Base-by-base conservation (phyloP, 2,113 vertebrate genomes). In the Cephalopterus ornatus region DNA sequence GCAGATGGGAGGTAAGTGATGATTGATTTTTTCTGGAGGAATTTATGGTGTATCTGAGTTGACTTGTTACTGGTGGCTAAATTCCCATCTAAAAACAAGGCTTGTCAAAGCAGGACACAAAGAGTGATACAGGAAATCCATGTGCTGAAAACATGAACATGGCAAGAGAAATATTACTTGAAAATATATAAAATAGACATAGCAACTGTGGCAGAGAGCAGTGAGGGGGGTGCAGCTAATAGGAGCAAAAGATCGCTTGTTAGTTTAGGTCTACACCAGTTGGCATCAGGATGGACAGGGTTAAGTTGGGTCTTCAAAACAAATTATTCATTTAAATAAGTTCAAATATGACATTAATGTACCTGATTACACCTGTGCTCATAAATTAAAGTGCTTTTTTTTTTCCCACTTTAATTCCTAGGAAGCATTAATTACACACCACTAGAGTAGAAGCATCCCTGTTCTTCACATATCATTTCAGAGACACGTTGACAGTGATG, bases 371-470 rank as follows among this genome's bases (percentile, higher is more conserved):
- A 93, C 41, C 17, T 85, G 59, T 33, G 68, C 39, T 76, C 37
- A 39, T 56, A 78, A 92, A 93, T 93, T 65, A 84, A 53, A 67
- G 73, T 46, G 30, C 2, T 68, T 61, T 89, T 76, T 89, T 76
- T 27, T 14, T 44, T 23, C 26, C 32, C 53, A 61, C 32, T 93
- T 90, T 95, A 87, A 85, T 93, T 55, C 85, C 81, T 44, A 67
- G 37, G 85, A 95, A 90, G 52, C 62, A 77, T 87, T 97, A 94
- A 97, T 94, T 92, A 87, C 92, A 67, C 62, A 85, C 47, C 22
- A 26, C 9, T 37, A 27, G 33, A 87, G 72, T 17, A 46, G 39
- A 84, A 84, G 53, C 76, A 58, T 30, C 39, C 65, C 67, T 58
- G 62, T 14, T 92, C 85, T 84, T 93, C 89, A 71, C 80, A 4